Evolutionary conservation across 2,113 vertebrate genomes (phyloP).

Genomic region (Eolophus roseicapilla): DNA sequence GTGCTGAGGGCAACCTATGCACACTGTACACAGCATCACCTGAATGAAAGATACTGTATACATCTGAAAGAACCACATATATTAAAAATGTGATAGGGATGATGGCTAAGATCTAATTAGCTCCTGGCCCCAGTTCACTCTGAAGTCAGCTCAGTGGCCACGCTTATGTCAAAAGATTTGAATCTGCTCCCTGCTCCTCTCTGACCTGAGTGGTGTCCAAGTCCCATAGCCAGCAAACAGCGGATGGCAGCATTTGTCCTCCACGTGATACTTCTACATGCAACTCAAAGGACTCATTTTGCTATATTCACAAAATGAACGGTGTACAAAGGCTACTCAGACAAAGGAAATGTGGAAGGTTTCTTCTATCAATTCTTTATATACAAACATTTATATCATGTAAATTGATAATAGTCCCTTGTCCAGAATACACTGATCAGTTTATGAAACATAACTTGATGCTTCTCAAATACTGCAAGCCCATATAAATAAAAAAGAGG

Average conservation of each 20-base stretch:
- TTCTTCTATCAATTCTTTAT: not conserved
- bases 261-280: not conserved
- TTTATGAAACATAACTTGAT: not conserved
- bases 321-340: not conserved
- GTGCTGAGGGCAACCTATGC: not conserved
- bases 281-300: not conserved
- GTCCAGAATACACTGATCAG: not conserved
- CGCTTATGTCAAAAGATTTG: not conserved
- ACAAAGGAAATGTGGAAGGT: not conserved
- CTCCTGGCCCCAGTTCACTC: not conserved
- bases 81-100: not conserved
- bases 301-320: not conserved
- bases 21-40: fast-evolving
- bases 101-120: not conserved
- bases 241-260: not conserved
- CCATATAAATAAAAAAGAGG: not conserved
- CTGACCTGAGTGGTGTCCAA: fast-evolving
- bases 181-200: not conserved
- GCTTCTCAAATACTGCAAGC: not conserved
- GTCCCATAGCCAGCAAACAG: not conserved
- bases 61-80: not conserved
- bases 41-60: not conserved
- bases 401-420: not conserved
- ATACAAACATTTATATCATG: fast-evolving
- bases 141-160: not conserved